These are phyloP conservation scores for Rhadina sibilatrix DNA, from an alignment of 2,113 vertebrate genomes.

Conservation along the genomic window DNA sequence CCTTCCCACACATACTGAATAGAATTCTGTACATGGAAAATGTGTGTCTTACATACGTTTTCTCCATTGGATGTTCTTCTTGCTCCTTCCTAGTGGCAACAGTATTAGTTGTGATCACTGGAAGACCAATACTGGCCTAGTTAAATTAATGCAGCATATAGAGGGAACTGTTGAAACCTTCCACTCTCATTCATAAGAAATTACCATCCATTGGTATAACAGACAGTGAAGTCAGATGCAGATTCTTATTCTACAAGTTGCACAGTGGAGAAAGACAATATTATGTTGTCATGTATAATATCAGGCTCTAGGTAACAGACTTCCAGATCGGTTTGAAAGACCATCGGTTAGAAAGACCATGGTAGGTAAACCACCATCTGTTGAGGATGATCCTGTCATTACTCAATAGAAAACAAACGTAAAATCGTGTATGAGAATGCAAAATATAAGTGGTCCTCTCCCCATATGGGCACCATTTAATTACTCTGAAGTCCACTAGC, in stretches of 20 bases:
- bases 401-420: neutral
- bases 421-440: neutral
- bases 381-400: neutral
- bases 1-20: neutral
- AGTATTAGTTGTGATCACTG: neutral
- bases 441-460: neutral
- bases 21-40: neutral
- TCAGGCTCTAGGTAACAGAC: neutral
- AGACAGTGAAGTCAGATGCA: neutral
- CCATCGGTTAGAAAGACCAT: no score
- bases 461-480: neutral
- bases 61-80: neutral
- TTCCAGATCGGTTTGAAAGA: neutral
- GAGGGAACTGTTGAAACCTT: neutral
- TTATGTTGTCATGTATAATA: neutral
- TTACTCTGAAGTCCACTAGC: neutral
- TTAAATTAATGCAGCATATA: neutral
- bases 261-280: neutral
- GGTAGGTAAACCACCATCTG: neutral
- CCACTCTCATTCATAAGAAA: neutral
- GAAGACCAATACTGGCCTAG: neutral
- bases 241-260: neutral
- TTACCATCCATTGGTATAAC: neutral
- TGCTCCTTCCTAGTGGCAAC: neutral
- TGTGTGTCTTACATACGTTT: neutral